Evolutionary conservation across 2,888 invertebrate genomes (phyloP), one percentile per base, ranked within the genome.

Genomic region (Blomia tropicalis): DNA sequence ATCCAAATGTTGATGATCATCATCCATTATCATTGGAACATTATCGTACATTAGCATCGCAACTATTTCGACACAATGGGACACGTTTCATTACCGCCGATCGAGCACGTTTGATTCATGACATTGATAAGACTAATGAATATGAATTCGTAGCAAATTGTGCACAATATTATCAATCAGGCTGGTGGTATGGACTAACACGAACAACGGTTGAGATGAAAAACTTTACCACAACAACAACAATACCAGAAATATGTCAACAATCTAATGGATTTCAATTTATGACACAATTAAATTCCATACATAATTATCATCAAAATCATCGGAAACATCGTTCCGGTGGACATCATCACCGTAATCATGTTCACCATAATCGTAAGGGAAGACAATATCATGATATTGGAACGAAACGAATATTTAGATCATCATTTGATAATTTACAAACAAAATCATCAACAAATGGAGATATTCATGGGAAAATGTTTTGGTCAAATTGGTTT

Each of bases 121-220:
- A 17, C 31, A 14, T n/a, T 14, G 5, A 4, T 47, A 58, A 11
- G 7, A 11, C 59, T 11, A 59, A 43, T n/a, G 19, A 22, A 14
- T 14, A 22, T 14, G 2, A 27, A n/a, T 36, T 56, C 29, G 25
- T 19, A 11, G 29, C 30, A n/a, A 30, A 56, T 11, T 56, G 56
- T 56, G 2, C 56, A 1, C 25, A 23, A 25, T 31, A 1, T 17
- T 56, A 19, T 56, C 56, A 27, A 14, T 31, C 56, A 2, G 56
- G 56, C 29, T 56, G 56, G 56, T 56, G 56, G 56, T 56, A 56
- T 25, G 29, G 51, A 7, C 7, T 19, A 29, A 30, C 56, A 56
- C 56, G 14, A 25, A 2, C 56, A 32, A 29, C 11, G 25, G 29
- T 14, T 29, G 32, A 2, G 29, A 11, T 30, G 29, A 27, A 27